Percentiles rank a stretch among this genome's conserved stretches.
Evolutionary conservation across 2,113 vertebrate genomes (phyloP).

Genomic region (Zootoca vivipara): DNA sequence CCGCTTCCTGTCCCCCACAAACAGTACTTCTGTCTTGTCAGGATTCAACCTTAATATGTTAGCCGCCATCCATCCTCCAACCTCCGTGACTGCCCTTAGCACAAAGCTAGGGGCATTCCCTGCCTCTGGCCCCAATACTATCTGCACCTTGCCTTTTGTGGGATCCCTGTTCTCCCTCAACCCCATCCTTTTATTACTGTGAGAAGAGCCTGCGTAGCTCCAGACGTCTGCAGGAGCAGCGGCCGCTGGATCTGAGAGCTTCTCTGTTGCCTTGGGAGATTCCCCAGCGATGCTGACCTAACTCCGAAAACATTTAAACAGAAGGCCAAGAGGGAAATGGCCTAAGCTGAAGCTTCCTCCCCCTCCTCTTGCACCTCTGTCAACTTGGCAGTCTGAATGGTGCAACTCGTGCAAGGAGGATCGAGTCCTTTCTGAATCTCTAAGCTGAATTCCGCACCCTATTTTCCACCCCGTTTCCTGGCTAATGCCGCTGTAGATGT

Average conservation of each 20-base stretch:
- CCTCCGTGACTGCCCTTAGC: rapidly evolving
- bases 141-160: neutral
- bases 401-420: neutral
- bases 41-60: no score
- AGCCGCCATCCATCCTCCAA: no score
- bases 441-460: neutral
- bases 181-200: neutral
- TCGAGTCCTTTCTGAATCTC: neutral
- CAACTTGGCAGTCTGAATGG: no score
- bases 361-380: neutral
- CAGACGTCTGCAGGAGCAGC: neutral
- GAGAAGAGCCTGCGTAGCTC: neutral
- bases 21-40: no score
- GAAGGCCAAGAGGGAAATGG: neutral
- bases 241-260: neutral
- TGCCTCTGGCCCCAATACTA: no score
- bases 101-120: no score
- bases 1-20: no score
- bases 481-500: neutral
- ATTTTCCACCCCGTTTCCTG: neutral
- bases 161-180: neutral
- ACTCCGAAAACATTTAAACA: neutral
- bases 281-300: neutral
- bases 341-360: neutral
- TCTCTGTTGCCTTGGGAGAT: neutral